Evolutionary conservation across 2,888 invertebrate genomes (phyloP).

Genomic region (Dusona sp.): DNA sequence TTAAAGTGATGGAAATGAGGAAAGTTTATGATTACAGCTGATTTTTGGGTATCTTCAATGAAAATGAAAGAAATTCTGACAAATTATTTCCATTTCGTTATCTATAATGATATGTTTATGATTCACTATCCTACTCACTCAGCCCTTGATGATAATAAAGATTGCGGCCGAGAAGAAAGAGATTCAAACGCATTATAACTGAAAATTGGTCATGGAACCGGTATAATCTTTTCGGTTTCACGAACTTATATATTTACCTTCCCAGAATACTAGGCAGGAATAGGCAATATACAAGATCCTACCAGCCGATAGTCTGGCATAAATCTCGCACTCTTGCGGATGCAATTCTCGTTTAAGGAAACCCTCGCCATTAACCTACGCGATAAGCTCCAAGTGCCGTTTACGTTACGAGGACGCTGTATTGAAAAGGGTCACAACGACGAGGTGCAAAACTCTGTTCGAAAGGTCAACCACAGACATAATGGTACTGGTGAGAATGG

Average conservation of each 20-base stretch:
- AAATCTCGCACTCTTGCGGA: conserved; percentile 49
- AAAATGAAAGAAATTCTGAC: neutral
- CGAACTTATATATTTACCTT: neutral
- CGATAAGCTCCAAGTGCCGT: conserved; percentile 41
- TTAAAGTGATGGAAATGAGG: neutral
- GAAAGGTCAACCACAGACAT: conserved; percentile 14
- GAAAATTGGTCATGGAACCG: conserved; percentile 5
- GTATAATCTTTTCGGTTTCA: neutral
- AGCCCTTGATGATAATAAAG: neutral
- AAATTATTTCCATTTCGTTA: neutral
- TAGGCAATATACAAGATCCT: conserved; percentile 1
- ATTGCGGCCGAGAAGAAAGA: neutral
- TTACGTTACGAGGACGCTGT: conserved; percentile 16
- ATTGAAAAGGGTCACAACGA: conserved; percentile 18
- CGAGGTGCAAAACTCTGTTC: conserved; percentile 30
- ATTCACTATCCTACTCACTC: neutral
- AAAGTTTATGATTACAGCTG: too few relatives aligned
- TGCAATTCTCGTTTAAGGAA: conserved; percentile 54
- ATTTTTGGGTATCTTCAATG: neutral
- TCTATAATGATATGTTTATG: neutral
- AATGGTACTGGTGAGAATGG: conserved; percentile 36
- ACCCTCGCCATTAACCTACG: conserved; percentile 44
- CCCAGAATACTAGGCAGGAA: neutral
- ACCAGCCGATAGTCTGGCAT: conserved; percentile 25
- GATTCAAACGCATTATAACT: neutral